A percentile compares a stretch with the other conserved stretches of the same genome.
phyloP scores from a whole-genome alignment of 2,797 vertebrate species.

The Scolopax bukidnonensis region DNA sequence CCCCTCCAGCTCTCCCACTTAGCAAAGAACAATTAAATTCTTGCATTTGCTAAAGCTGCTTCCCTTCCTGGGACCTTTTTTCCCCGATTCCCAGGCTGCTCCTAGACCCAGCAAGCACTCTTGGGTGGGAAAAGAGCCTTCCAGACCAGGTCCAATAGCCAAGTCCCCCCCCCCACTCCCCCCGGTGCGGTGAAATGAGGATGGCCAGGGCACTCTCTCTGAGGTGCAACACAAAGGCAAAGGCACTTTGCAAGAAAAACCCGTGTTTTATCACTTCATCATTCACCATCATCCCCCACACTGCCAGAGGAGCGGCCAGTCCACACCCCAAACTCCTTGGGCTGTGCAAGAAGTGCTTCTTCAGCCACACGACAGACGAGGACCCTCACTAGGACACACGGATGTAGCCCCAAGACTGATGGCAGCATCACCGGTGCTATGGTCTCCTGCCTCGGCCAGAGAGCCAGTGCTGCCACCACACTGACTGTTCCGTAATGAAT shows the following conservation, averaged over 20 bases:
- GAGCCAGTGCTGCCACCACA: background rate
- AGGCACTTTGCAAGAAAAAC: background rate
- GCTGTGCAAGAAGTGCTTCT: background rate
- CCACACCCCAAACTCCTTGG: background rate
- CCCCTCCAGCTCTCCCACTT: slow-evolving; percentile 11
- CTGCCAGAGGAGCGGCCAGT: fast-evolving
- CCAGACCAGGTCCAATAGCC: background rate
- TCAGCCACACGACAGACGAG: background rate
- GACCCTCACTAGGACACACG: fast-evolving
- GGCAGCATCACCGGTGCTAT: fast-evolving
- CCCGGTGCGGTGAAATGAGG: background rate
- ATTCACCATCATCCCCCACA: no score
- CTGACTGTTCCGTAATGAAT: background rate
- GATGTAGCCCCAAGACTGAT: background rate
- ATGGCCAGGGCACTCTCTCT: background rate
- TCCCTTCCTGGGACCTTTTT: slow-evolving; percentile 23
- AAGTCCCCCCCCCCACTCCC: background rate
- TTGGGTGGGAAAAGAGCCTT: background rate
- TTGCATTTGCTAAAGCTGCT: background rate
- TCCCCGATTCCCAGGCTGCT: slow-evolving; percentile 30
- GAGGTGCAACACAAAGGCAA: background rate
- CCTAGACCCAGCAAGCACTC: background rate
- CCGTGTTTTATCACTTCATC: background rate
- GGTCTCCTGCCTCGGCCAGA: background rate
- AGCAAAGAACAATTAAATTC: background rate